A percentile compares a stretch with the other conserved stretches of the same genome.
Conservation (phyloP, 2,797 vertebrate species). For the Crossoptilon crossoptilon region DNA sequence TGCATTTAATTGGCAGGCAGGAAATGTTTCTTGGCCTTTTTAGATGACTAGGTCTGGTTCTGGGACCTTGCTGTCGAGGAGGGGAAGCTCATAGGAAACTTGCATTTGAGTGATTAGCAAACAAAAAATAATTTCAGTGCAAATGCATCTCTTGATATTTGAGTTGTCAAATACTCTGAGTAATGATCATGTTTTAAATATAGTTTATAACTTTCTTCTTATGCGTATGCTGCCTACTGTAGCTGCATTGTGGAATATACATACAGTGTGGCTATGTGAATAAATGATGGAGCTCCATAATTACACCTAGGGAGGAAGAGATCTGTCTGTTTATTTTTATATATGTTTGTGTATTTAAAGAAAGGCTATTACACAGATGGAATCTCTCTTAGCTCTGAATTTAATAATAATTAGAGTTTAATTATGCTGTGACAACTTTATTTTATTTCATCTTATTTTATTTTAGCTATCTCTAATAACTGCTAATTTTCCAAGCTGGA, state of each 20-base stretch:
- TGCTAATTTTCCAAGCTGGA: conserved; percentile 8
- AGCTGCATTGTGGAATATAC: conserved; percentile 11
- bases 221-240: conserved; percentile 1
- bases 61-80: neutral
- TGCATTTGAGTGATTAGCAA: neutral
- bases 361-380: conserved; percentile 2
- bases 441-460: conserved; percentile 15
- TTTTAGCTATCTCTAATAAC: conserved; percentile 7
- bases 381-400: neutral
- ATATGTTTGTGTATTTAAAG: neutral
- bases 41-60: neutral
- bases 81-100: neutral
- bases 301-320: conserved; percentile 56
- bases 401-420: conserved; percentile 41
- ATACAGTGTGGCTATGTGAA: neutral
- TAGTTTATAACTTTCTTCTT: conserved; percentile 38
- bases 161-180: conserved; percentile 44
- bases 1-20: conserved; percentile 31
- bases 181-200: conserved; percentile 54
- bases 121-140: neutral
- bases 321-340: conserved; percentile 41
- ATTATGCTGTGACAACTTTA: neutral
- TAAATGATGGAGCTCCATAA: conserved; percentile 50
- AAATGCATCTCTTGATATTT: conserved; percentile 4
- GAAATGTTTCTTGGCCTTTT: conserved; percentile 3